phyloP scores from a whole-genome alignment of 2,797 vertebrate species.

The Toxotes lorentzi region DNA sequence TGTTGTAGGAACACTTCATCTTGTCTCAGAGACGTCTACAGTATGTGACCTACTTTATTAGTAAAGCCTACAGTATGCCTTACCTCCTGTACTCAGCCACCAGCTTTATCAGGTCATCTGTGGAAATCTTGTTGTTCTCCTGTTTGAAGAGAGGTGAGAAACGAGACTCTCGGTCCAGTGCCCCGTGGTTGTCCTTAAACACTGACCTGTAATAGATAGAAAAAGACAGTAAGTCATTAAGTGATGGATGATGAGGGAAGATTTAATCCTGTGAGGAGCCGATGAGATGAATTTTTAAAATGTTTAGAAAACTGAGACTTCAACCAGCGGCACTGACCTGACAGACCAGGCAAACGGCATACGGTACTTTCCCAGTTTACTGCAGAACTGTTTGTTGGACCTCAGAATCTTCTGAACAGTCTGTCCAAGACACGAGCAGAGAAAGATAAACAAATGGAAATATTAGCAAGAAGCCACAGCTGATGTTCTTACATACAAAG shows the following conservation, averaged over 20 bases:
- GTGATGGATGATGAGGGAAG: background rate
- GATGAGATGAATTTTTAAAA: background rate
- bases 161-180: conserved; percentile 93
- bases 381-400: conserved; percentile 96
- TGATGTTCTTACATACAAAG: conserved; percentile 39
- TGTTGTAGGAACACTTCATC: background rate
- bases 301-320: conserved; percentile 10
- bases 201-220: conserved; percentile 85
- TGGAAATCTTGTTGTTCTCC: conserved; percentile 96
- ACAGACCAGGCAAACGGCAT: conserved; percentile 99
- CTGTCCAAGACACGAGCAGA: conserved; percentile 76
- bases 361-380: conserved; percentile 94
- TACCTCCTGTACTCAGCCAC: conserved; percentile 95
- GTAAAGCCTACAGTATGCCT: conserved; percentile 10
- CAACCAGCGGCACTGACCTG: conserved; percentile 86
- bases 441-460: conserved; percentile 7
- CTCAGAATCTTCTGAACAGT: conserved; percentile 96
- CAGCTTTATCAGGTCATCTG: conserved; percentile 95
- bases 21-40: background rate
- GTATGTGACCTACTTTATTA: background rate
- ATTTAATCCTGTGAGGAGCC: background rate
- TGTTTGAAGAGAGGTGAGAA: conserved; percentile 98
- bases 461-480: conserved; percentile 42
- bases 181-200: conserved; percentile 97
- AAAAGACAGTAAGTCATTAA: background rate